These are phyloP conservation scores for Drosophila antonietae DNA, from an alignment of 2,888 invertebrate genomes.

Conservation along the genomic window DNA sequence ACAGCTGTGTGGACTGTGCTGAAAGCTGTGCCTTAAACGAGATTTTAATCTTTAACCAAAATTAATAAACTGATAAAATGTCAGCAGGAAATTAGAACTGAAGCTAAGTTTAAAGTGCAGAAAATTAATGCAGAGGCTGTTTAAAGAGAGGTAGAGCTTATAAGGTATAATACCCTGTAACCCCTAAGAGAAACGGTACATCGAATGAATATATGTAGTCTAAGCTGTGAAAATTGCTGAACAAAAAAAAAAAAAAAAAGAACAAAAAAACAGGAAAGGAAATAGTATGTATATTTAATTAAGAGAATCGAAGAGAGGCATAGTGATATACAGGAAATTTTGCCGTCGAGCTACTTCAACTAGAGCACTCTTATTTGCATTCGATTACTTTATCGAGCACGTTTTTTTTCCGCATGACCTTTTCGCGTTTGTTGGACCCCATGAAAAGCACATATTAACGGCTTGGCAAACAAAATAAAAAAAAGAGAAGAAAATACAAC, in stretches of 20 bases:
- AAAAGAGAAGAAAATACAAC: constrained; percentile 11
- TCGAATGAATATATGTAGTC: too few species aligned
- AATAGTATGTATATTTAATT: not conserved
- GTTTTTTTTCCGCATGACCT: constrained; percentile 25
- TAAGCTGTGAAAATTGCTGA: not conserved
- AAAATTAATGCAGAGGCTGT: not conserved
- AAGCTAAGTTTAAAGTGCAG: not conserved
- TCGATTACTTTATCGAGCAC: constrained; percentile 2
- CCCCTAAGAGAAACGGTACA: not conserved
- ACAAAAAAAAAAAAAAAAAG: not conserved
- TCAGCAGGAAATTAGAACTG: constrained; percentile 17
- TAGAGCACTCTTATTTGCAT: not conserved
- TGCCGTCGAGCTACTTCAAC: not conserved
- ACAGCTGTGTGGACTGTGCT: constrained; percentile 17
- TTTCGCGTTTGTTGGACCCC: constrained; percentile 19
- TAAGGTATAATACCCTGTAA: not conserved
- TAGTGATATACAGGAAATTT: not conserved
- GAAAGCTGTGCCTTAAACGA: constrained; percentile 23
- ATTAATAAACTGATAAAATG: constrained; percentile 28
- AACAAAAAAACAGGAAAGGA: not conserved
- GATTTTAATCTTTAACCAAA: constrained; percentile 28
- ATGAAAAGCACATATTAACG: constrained; percentile 37
- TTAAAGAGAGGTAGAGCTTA: too few species aligned
- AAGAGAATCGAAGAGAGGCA: not conserved
- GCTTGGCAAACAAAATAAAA: constrained; percentile 23